These are phyloP conservation scores for Malurus cyaneus DNA, from an alignment of 2,113 vertebrate genomes.

Conservation along the genomic window DNA sequence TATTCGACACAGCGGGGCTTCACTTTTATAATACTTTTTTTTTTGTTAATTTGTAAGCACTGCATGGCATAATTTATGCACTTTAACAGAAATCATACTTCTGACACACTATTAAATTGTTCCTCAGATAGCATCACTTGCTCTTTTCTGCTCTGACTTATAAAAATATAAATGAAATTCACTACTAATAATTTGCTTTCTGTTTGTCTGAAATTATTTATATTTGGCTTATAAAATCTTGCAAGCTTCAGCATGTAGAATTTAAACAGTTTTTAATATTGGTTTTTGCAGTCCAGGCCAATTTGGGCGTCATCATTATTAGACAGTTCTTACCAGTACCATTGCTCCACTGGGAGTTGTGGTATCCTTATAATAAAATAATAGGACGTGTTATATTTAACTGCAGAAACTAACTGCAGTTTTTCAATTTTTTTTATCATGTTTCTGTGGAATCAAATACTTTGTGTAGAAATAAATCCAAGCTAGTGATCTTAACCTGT, in stretches of 20 bases:
- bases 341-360: neutral
- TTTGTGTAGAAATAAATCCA: neutral
- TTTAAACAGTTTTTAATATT: neutral
- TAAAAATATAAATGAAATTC: conserved; percentile 1
- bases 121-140: conserved; percentile 16
- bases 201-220: neutral
- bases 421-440: neutral
- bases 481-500: neutral
- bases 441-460: neutral
- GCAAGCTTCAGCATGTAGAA: neutral
- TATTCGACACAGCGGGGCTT: conserved; percentile 31
- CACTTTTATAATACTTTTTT: conserved; percentile 12
- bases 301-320: neutral
- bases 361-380: neutral
- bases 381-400: neutral
- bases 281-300: neutral
- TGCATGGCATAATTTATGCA: neutral
- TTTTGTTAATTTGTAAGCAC: conserved; percentile 9
- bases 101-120: neutral
- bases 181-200: neutral
- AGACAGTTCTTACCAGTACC: neutral
- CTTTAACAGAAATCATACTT: conserved; percentile 26
- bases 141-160: neutral
- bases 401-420: neutral
- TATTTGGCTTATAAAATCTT: neutral